Percentiles rank a stretch among this genome's conserved stretches.
phyloP scores from a whole-genome alignment of 2,888 invertebrate species.

The Chloromyia formosa region DNA sequence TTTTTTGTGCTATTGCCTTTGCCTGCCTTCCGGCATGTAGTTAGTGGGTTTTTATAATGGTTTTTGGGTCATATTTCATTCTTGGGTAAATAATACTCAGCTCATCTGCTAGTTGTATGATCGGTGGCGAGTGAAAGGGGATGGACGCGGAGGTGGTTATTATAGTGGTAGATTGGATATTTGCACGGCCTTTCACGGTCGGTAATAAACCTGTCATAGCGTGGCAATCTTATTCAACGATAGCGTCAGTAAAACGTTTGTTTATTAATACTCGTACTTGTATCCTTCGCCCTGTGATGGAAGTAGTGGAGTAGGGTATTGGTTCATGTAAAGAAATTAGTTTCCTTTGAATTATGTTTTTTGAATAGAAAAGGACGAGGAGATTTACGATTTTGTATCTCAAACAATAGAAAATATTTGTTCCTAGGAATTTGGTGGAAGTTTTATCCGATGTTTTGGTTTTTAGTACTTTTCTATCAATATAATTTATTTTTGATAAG shows the following conservation, averaged over 20 bases:
- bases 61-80: conserved; percentile 36
- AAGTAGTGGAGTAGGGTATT: neutral
- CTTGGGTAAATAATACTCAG: conserved; percentile 28
- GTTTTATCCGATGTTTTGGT: too few species aligned
- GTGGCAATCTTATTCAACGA: conserved; percentile 7
- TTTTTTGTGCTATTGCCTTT: neutral
- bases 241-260: neutral
- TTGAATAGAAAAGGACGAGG: neutral
- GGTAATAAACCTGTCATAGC: conserved; percentile 41
- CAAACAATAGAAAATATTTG: too few species aligned
- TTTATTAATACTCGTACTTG: neutral
- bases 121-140: too few species aligned
- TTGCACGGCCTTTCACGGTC: conserved; percentile 15
- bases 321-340: neutral
- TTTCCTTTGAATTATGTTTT: neutral
- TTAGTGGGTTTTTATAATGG: conserved; percentile 17
- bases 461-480: too few species aligned
- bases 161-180: conserved; percentile 1
- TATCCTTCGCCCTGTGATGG: too few species aligned
- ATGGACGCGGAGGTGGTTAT: neutral
- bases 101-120: neutral
- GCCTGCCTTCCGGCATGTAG: neutral
- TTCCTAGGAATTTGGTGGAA: too few species aligned
- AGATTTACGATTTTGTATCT: too few species aligned
- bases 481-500: too few species aligned